Base-by-base conservation (phyloP, 53 echinoderm and acorn worm species). In the Pentamera pediparva region DNA sequence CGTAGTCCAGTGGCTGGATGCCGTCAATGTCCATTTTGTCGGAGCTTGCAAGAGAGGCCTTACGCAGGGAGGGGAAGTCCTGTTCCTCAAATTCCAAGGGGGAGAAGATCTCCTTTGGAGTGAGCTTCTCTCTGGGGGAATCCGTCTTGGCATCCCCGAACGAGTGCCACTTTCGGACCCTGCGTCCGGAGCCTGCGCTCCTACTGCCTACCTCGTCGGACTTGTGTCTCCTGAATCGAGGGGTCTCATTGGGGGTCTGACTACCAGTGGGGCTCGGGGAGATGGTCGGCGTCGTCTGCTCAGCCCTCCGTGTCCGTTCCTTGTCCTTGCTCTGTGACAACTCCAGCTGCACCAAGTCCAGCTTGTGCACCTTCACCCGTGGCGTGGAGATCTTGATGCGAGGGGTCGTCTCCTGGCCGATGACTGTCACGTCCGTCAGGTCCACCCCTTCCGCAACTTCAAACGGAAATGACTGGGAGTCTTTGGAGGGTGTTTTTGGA, bases 1-100 rank as follows among this genome's bases (percentile, higher is more conserved):
- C 45, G 30, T 31, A 67, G 4, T 67, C 82, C 45, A 94, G 62
- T 4, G 94, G 94, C 13, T 82, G 81, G 35, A 94, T 89, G 8
- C 90, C 94, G 22, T 94, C 94, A 32, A 90, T 59, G 69, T 94
- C 94, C 17, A 77, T 84, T 61, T 61, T 83, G 18, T 94, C 90
- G 15, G 87, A 67, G 15, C 18, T 6, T n/a, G n/a, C n/a, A n/a
- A n/a, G n/a, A n/a, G n/a, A n/a, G n/a, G n/a, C n/a, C n/a, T n/a
- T n/a, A n/a, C n/a, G n/a, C n/a, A n/a, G n/a, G n/a, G n/a, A n/a
- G n/a, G n/a, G n/a, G n/a, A n/a, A n/a, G n/a, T n/a, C n/a, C n/a
- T n/a, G n/a, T n/a, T n/a, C n/a, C n/a, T n/a, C n/a, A 21, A 21
- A 6, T 30, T 29, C 67, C 13, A 67, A 17, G 3, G 67, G 67